Base-by-base conservation (phyloP, 2,888 invertebrate species). In the Stictocephala bisonia region DNA sequence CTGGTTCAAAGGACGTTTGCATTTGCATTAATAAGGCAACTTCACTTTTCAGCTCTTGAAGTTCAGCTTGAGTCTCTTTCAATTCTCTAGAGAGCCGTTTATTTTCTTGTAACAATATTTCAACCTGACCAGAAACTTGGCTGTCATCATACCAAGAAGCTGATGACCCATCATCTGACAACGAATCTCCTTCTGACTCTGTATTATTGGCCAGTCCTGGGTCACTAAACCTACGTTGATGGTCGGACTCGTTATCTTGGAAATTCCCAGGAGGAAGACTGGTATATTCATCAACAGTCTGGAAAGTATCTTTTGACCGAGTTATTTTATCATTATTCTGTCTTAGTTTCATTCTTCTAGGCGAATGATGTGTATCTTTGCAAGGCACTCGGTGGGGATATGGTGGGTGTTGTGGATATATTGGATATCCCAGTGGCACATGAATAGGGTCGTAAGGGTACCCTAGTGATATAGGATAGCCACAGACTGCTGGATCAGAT, bases 401-500 rank as follows among this genome's bases (percentile, higher is more conserved):
- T 3, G 44, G 73, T 15, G 41, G 31, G 18, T 48, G 31, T 7
- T 64, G 53, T n/a, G 51, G 69, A 22, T 69, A 69, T 26, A 71
- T 15, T 7, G 60, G 71, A 48, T 60, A 71, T 22, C 72, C 72
- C 40, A 71, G 6, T 9, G 74, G 44, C 6, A 70, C 22, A 11
- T 58, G 58, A 24, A 74, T 27, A 15, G 51, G 66, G 15, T 74
- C 73, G 35, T 69, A 56, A 26, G 73, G 35, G 22, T 58, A 73
- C 13, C 69, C 50, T 20, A 70, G 48, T 29, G 74, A 66, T 11
- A 74, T 26, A 15, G 84, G 83, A 71, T 85, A 85, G 50, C 83
- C 83, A 60, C 85, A 84, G 29, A 85, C 84, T 50, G 84, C 81
- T 1, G 85, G 85, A 75, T 85, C 85, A 0, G 85, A 85, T 71